Percentiles rank a stretch among this genome's conserved stretches.
These are phyloP conservation scores for Argyra leucocephala DNA, from an alignment of 2,888 invertebrate species.

Conservation along the genomic window DNA sequence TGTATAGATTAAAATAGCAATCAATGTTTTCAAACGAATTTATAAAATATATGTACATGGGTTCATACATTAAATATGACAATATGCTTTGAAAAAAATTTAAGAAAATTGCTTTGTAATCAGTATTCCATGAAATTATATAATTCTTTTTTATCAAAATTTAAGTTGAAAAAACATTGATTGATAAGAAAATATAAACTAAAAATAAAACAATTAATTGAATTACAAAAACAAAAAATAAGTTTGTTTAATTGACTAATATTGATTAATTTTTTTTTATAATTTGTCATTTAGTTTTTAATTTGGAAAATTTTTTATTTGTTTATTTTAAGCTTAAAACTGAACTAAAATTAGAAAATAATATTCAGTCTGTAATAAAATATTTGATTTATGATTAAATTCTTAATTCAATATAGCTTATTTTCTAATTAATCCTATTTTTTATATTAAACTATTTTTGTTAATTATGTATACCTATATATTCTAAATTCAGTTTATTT, in stretches of 20 bases:
- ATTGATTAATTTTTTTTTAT: neutral
- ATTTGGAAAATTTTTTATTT: neutral
- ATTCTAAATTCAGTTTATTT: neutral
- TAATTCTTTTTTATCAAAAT: too few relatives aligned
- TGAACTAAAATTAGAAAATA: neutral
- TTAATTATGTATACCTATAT: neutral
- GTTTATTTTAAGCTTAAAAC: neutral
- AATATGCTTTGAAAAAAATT: too few relatives aligned
- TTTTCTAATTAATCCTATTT: neutral
- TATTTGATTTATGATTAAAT: slow-evolving; percentile 22
- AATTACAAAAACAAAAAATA: neutral
- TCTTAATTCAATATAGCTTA: neutral
- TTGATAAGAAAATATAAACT: too few relatives aligned
- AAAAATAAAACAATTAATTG: too few relatives aligned
- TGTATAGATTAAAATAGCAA: too few relatives aligned
- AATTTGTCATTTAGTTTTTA: neutral
- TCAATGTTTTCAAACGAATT: too few relatives aligned
- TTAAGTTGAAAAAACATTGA: too few relatives aligned
- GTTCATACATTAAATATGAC: too few relatives aligned
- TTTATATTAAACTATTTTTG: neutral
- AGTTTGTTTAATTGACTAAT: slow-evolving; percentile 4
- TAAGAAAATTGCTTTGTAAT: too few relatives aligned
- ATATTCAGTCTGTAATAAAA: slow-evolving; percentile 42
- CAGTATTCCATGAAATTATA: too few relatives aligned
- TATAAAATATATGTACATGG: too few relatives aligned